Evolutionary conservation across 2,797 vertebrate species (phyloP), one percentile per base, ranked within the genome.

Genomic region (Tokudaia muenninki): DNA sequence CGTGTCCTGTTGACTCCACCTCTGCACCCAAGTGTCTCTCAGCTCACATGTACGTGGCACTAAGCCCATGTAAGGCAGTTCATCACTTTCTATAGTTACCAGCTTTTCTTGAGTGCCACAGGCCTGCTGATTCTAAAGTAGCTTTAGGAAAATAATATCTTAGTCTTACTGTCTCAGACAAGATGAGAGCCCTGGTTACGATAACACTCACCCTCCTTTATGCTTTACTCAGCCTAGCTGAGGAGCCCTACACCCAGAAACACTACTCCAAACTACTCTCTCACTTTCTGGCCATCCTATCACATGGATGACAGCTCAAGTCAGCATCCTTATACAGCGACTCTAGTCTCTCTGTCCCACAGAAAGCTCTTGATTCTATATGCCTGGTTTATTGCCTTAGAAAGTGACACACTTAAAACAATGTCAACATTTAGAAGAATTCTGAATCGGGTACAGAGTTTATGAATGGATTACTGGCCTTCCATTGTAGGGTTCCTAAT

Each of bases 341-440:
- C 17, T 52, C 79, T 55, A 92, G 92, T 93, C 72, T 87, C 29
- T 81, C 29, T 61, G 87, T 22, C 31, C 19, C 12, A 65, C 3
- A 94, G 90, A 61, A 61, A 88, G 72, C 57, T 84, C 37, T 83
- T 75, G 59, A 91, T 81, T 84, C 44, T 50, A 12, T 0, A 13
- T n/a, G 44, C 6, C 67, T n/a, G 92, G 3, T 80, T 92, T 80
- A 84, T 87, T 83, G 29, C 50, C 17, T 65, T 6, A 50, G 31
- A 41, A 97, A 94, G 79, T 59, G 50, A 52, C 82, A 34, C 47
- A 31, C 14, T 72, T 80, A 91, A 93, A 89, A 31, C 82, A 77
- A 2, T 50, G 22, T 91, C 47, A 13, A 92, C 82, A 2, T 21
- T 81, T 10, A 78, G 57, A 92, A 92, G 63, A 92, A 93, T 89